Evolutionary conservation across 2,888 invertebrate genomes (phyloP).

Genomic region (Tubulanus polymorphus): DNA sequence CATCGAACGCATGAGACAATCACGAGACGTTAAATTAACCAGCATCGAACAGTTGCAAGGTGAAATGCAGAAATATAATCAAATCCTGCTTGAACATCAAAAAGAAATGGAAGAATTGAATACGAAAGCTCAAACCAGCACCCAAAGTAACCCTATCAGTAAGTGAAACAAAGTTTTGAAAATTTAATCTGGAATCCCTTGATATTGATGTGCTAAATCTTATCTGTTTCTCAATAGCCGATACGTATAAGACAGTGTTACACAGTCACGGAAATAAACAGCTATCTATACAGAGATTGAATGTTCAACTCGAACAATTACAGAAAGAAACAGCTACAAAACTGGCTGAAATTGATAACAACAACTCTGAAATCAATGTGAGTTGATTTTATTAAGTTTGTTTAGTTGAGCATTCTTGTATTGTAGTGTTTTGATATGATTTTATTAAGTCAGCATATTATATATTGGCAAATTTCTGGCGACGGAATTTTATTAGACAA

Average conservation of each 20-base stretch:
- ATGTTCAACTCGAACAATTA: constrained; percentile 62
- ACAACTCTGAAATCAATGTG: constrained; percentile 70
- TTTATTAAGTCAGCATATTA: too few relatives aligned
- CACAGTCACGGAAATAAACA: constrained; percentile 69
- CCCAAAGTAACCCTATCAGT: constrained; percentile 46
- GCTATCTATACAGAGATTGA: constrained; percentile 67
- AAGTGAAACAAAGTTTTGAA: constrained; percentile 24
- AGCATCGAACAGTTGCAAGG: constrained; percentile 48
- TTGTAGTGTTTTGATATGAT: too few relatives aligned
- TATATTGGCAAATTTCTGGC: too few relatives aligned
- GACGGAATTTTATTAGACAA: too few relatives aligned
- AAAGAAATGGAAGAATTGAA: constrained; percentile 47
- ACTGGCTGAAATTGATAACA: constrained; percentile 75
- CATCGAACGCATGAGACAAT: constrained; percentile 91
- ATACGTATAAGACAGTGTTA: constrained; percentile 55
- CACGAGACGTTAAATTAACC: constrained; percentile 81
- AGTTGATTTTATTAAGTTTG: too few relatives aligned
- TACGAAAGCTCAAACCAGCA: constrained; percentile 39
- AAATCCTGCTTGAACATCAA: constrained; percentile 36
- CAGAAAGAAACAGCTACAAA: constrained; percentile 63
- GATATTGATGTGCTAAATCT: too few relatives aligned
- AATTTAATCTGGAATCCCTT: too few relatives aligned
- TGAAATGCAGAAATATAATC: constrained; percentile 38
- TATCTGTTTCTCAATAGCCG: too few relatives aligned
- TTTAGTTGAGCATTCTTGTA: too few relatives aligned